phyloP scores from a whole-genome alignment of 2,113 vertebrate genomes.

The Sus scrofa region DNA sequence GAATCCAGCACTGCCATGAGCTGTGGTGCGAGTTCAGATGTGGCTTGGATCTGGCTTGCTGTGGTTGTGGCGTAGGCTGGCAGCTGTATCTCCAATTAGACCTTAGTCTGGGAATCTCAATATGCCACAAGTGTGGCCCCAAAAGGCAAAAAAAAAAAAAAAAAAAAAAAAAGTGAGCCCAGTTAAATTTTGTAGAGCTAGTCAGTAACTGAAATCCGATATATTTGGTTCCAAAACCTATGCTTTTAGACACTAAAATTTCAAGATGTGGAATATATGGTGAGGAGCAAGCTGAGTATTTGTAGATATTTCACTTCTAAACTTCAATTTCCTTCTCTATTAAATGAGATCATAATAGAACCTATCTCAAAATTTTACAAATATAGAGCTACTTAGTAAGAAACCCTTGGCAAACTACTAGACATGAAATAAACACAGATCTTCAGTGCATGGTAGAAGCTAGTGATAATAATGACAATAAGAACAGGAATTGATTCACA shows the following conservation, averaged over 20 bases:
- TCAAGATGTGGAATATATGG: not conserved
- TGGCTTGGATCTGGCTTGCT: too few relatives aligned
- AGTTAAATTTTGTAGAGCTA: not conserved
- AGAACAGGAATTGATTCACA: not conserved
- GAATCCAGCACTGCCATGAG: too few relatives aligned
- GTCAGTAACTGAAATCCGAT: not conserved
- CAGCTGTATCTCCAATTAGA: too few relatives aligned
- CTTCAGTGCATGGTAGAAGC: not conserved
- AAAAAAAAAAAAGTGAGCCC: too few relatives aligned
- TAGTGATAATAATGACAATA: not conserved
- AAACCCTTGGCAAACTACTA: not conserved
- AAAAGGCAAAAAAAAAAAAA: too few relatives aligned
- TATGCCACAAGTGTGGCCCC: too few relatives aligned
- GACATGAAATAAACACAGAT: not conserved
- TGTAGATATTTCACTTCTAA: not conserved
- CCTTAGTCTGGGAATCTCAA: too few relatives aligned
- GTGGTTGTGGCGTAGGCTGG: too few relatives aligned
- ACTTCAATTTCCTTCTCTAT: not conserved
- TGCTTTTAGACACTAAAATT: not conserved
- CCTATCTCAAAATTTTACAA: not conserved
- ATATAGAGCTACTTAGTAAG: not conserved
- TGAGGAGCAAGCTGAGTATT: not conserved
- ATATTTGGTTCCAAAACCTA: not conserved
- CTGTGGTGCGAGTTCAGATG: too few relatives aligned
- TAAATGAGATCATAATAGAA: not conserved